A percentile compares a stretch with the other conserved stretches of the same genome.
Conservation (phyloP, 2,797 vertebrate genomes). For the Enteromius argenteus region DNA sequence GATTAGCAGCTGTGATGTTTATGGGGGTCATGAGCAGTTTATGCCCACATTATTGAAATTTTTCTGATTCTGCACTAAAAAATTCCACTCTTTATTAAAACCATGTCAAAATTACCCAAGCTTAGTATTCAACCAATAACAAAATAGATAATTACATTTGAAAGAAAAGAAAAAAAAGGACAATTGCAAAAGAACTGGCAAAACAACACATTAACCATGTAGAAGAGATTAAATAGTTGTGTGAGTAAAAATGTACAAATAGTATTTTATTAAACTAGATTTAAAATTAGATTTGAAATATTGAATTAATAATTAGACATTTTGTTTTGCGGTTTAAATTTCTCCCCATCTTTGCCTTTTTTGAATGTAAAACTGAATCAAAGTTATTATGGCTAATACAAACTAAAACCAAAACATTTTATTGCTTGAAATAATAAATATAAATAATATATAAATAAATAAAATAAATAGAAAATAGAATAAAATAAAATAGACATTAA, state of each 20-base stretch:
- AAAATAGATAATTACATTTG: background rate
- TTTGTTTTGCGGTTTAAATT: background rate
- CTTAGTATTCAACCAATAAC: background rate
- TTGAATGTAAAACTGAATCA: background rate
- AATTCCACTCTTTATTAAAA: conserved; percentile 8
- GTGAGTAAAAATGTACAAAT: background rate
- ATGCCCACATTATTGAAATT: conserved; percentile 24
- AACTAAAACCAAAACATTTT: too few relatives aligned
- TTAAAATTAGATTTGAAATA: background rate
- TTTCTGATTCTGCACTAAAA: conserved; percentile 18
- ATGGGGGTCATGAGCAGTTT: conserved; percentile 46
- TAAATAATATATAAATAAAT: too few relatives aligned
- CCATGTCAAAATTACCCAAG: background rate
- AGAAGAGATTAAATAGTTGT: background rate
- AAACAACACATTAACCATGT: background rate
- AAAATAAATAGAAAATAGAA: too few relatives aligned
- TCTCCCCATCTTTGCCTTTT: background rate
- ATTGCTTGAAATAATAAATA: too few relatives aligned
- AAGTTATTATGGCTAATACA: too few relatives aligned
- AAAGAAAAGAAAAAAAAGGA: background rate
- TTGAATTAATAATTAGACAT: background rate
- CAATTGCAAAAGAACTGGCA: background rate
- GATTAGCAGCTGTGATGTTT: conserved; percentile 57
- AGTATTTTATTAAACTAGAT: background rate
- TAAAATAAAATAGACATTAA: too few relatives aligned